These are phyloP conservation scores for Dromas ardeola DNA, from an alignment of 2,113 vertebrate genomes.

Conservation along the genomic window DNA sequence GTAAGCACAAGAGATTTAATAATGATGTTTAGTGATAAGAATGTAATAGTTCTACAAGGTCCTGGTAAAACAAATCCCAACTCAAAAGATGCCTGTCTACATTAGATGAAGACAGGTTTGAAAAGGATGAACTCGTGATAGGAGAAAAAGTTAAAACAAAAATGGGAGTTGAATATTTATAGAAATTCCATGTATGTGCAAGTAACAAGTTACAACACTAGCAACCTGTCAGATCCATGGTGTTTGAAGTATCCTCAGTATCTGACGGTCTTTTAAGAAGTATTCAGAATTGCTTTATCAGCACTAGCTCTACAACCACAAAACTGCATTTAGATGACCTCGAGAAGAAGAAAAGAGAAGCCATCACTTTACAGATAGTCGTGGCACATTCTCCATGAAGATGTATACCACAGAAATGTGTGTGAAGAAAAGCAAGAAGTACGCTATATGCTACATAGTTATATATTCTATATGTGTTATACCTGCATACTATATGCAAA, in stretches of 20 bases:
- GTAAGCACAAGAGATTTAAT: neutral
- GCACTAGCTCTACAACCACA: neutral
- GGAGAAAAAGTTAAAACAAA: neutral
- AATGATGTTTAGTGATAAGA: neutral
- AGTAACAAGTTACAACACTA: neutral
- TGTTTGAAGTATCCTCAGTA: neutral
- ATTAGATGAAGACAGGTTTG: neutral
- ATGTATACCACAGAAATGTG: neutral
- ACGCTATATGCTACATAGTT: neutral
- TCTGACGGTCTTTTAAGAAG: neutral
- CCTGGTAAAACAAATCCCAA: neutral
- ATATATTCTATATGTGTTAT: neutral
- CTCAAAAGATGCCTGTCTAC: neutral
- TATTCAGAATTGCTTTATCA: neutral
- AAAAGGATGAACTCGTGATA: neutral
- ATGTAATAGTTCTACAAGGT: neutral
- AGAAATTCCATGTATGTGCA: neutral
- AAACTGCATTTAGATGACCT: neutral
- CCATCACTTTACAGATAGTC: neutral
- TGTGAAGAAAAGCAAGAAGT: neutral
- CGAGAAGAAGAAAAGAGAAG: neutral
- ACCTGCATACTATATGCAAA: neutral
- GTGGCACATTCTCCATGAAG: neutral
- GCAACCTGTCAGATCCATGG: neutral
- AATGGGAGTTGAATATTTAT: neutral